These are phyloP conservation scores for Erynnis tages DNA, from an alignment of 2,888 invertebrate genomes.

Conservation along the genomic window DNA sequence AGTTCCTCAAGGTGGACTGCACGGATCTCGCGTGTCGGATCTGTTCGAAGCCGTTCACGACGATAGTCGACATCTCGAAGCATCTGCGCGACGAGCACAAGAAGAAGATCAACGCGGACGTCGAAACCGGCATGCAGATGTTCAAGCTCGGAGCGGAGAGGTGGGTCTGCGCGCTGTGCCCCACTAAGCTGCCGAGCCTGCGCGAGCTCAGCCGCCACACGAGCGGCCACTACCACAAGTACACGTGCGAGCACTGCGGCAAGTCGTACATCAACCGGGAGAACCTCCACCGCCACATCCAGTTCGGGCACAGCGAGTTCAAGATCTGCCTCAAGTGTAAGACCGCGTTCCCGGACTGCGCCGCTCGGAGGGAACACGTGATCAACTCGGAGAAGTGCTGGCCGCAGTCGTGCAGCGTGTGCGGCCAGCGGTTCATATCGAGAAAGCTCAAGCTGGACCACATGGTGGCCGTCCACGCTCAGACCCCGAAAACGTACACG, in stretches of 20 bases:
- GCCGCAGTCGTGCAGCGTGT: conserved; percentile 50
- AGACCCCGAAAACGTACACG: conserved; percentile 38
- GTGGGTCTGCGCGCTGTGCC: conserved; percentile 53
- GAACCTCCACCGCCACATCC: conserved; percentile 44
- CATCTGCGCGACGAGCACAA: conserved; percentile 47
- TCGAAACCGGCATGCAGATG: conserved; percentile 53
- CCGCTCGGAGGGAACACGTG: conserved; percentile 50
- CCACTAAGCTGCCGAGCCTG: conserved; percentile 45
- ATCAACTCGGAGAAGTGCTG: conserved; percentile 48
- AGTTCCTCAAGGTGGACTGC: conserved; percentile 51
- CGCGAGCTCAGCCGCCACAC: conserved; percentile 55
- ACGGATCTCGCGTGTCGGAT: conserved; percentile 54
- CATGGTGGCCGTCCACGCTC: conserved; percentile 42
- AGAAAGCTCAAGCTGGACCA: conserved; percentile 48
- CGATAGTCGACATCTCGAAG: conserved; percentile 38
- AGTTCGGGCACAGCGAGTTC: conserved; percentile 38
- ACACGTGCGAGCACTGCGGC: conserved; percentile 59
- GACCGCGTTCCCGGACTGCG: conserved; percentile 42
- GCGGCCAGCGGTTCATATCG: conserved; percentile 51
- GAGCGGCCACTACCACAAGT: conserved; percentile 53
- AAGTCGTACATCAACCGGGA: conserved; percentile 51
- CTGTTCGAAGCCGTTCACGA: conserved; percentile 43
- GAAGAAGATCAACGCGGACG: conserved; percentile 43
- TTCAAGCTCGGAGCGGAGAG: conserved; percentile 48
- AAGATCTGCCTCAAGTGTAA: conserved; percentile 50